Evolutionary conservation across 2,113 vertebrate species (phyloP).

Genomic region (Anhinga rufa): DNA sequence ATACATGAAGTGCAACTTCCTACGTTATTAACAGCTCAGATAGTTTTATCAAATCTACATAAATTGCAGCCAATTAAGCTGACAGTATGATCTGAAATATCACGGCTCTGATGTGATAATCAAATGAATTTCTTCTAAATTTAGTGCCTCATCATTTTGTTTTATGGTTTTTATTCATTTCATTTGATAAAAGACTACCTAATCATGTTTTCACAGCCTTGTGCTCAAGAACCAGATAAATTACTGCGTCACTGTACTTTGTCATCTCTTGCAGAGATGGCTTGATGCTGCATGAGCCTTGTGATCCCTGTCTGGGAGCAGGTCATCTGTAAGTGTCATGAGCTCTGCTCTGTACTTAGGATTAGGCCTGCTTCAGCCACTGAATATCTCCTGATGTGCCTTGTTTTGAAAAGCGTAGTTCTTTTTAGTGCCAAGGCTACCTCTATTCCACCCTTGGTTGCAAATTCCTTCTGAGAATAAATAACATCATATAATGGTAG

Average conservation of each 20-base stretch:
- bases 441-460: neutral
- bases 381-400: neutral
- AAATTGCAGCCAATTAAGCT: conserved; percentile 62
- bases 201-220: conserved; percentile 48
- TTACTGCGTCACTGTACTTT: neutral
- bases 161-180: conserved; percentile 52
- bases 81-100: conserved; percentile 55
- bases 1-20: neutral
- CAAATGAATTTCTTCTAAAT: conserved; percentile 63
- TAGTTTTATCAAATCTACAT: conserved; percentile 46
- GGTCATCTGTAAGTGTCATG: neutral
- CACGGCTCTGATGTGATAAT: conserved; percentile 49
- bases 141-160: conserved; percentile 52
- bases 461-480: neutral
- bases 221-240: neutral
- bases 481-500: neutral
- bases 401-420: neutral
- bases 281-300: neutral
- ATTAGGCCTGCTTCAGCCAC: neutral
- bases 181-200: conserved; percentile 50
- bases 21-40: conserved; percentile 33
- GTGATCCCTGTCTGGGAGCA: neutral
- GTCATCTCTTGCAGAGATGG: conserved; percentile 10
- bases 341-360: neutral
- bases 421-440: neutral